These are phyloP conservation scores for Enteromius trimaculatus DNA, from an alignment of 2,797 vertebrate genomes.

Conservation along the genomic window DNA sequence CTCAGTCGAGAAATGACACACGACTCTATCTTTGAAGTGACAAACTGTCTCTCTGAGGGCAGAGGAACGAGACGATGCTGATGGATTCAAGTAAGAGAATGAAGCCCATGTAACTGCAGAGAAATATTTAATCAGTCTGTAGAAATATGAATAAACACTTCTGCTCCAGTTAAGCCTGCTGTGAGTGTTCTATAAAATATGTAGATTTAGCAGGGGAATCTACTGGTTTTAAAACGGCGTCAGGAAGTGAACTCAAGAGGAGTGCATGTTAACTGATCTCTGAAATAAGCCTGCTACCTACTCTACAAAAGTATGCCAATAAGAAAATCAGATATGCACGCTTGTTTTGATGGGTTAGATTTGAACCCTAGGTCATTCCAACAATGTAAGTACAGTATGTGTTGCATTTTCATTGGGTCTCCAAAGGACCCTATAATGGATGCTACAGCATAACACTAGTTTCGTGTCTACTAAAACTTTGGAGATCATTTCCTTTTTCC, in stretches of 20 bases:
- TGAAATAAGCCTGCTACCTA: not conserved
- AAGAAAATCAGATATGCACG: not conserved
- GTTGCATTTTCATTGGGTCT: not conserved
- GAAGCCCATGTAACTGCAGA: not conserved
- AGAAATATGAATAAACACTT: constrained; percentile 11
- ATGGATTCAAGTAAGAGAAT: constrained; percentile 2
- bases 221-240: not conserved
- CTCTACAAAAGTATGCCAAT: not conserved
- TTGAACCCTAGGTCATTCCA: constrained; percentile 3
- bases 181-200: constrained; percentile 25
- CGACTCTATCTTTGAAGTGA: not conserved
- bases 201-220: constrained; percentile 11
- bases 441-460: not conserved
- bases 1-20: not conserved
- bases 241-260: not conserved
- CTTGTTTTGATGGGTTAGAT: not conserved
- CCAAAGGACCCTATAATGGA: not conserved
- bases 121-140: not conserved
- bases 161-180: constrained; percentile 11
- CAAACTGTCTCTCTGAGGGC: not conserved
- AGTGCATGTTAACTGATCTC: constrained; percentile 2
- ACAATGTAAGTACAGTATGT: not conserved
- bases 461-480: not conserved
- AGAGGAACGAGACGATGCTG: not conserved
- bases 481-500: not conserved